Conservation (phyloP, 1,140 invertebrate genomes). For the Tetramorium alpestre region DNA sequence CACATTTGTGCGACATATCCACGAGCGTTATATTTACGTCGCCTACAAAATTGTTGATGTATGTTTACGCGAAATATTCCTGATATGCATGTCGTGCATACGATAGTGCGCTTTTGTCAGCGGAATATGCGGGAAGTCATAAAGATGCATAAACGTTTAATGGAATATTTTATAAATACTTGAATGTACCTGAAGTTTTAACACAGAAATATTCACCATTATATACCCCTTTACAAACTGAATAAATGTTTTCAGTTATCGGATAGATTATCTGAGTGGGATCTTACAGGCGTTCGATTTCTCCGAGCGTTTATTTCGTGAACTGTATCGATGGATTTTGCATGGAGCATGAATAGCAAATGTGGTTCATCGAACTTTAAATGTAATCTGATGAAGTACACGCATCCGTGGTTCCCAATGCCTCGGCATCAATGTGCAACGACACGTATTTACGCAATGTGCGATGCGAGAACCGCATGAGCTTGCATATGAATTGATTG, state of each 20-base stretch:
- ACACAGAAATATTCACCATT: not conserved
- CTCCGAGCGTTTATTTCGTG: not conserved
- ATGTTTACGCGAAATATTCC: not conserved
- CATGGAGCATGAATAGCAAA: not conserved
- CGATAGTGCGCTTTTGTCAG: not conserved
- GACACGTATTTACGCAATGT: not conserved
- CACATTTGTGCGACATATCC: not conserved
- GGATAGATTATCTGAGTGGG: not conserved
- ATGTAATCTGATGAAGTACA: constrained; percentile 40
- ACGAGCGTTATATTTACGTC: not conserved
- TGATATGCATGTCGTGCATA: not conserved
- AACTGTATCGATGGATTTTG: not conserved
- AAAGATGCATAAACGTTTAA: not conserved
- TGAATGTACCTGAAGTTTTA: not conserved
- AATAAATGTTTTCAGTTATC: not conserved
- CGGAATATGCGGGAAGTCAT: not conserved
- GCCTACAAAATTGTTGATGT: not conserved
- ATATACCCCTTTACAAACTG: not conserved
- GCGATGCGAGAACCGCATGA: not conserved
- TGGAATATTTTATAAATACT: not conserved
- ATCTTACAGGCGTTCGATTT: constrained; percentile 3
- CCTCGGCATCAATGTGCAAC: constrained; percentile 1
- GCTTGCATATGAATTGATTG: not conserved
- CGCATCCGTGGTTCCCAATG: constrained; percentile 32
- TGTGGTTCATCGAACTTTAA: constrained; percentile 47